Conservation (phyloP, 2,888 invertebrate species). For the Neoitamus cyanurus region DNA sequence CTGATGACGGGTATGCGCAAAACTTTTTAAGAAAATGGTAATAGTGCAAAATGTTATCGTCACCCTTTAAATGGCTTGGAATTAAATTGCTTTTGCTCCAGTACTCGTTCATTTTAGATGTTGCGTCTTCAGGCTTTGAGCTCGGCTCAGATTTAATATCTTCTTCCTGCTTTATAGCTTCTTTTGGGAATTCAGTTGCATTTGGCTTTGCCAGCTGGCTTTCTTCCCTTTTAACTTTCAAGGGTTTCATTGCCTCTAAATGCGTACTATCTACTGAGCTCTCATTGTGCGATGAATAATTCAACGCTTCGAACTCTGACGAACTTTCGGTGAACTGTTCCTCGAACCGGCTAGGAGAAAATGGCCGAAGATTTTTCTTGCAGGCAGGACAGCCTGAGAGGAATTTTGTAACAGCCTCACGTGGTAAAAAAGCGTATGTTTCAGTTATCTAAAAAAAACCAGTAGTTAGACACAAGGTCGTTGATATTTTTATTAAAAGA, state of each 20-base stretch:
- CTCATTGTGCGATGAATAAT: constrained; percentile 62
- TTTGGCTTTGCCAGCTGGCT: background rate
- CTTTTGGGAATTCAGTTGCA: background rate
- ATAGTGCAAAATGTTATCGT: constrained; percentile 45
- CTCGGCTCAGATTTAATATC: background rate
- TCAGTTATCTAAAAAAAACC: constrained; percentile 88
- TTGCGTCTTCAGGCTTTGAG: background rate
- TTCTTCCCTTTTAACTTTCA: background rate
- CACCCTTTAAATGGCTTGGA: background rate
- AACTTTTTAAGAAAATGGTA: constrained; percentile 49
- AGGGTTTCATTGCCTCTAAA: constrained; percentile 36
- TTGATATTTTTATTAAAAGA: constrained; percentile 8
- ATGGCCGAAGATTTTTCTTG: constrained; percentile 65
- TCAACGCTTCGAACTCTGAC: constrained; percentile 62
- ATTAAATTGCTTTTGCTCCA: background rate
- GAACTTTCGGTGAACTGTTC: constrained; percentile 64
- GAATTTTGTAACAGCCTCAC: constrained; percentile 96
- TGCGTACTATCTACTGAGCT: constrained; percentile 60
- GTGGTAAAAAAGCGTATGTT: constrained; percentile 93
- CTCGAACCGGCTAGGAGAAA: constrained; percentile 60
- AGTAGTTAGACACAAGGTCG: constrained; percentile 43
- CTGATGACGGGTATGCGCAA: background rate
- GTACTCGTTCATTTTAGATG: background rate
- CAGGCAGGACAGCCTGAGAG: constrained; percentile 95
- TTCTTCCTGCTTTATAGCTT: background rate